Evolutionary conservation across 2,113 vertebrate species (phyloP).

Genomic region (Petrocephalus zakoni): DNA sequence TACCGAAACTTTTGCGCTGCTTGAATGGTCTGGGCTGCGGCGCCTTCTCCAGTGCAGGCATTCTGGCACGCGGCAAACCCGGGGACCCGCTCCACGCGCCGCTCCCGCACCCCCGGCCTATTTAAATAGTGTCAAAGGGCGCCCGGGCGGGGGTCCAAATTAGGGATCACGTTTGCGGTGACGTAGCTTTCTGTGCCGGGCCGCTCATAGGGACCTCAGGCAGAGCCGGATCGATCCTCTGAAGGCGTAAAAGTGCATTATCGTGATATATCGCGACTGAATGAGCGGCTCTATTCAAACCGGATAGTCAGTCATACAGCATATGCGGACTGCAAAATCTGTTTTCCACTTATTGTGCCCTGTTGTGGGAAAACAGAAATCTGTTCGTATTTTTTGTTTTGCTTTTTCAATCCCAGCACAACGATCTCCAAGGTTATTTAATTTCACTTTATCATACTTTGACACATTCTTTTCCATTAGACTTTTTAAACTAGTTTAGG

Average conservation of each 20-base stretch:
- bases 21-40: constrained; percentile 68
- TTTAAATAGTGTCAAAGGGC: neutral
- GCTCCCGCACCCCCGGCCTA: neutral
- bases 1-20: constrained; percentile 75
- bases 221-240: neutral
- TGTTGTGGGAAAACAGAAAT: neutral
- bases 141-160: neutral
- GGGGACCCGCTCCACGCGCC: neutral
- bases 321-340: neutral
- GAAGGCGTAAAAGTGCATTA: neutral
- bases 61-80: constrained; percentile 26
- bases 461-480: neutral
- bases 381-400: neutral
- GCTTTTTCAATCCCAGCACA: neutral
- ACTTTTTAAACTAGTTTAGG: neutral
- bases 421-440: neutral
- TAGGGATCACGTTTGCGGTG: neutral
- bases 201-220: too few relatives aligned
- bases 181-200: neutral
- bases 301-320: neutral
- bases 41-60: constrained; percentile 57
- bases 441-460: neutral
- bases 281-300: neutral
- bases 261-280: neutral
- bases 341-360: neutral